Evolutionary conservation across 2,113 vertebrate species (phyloP).

Genomic region (Sturnus vulgaris): DNA sequence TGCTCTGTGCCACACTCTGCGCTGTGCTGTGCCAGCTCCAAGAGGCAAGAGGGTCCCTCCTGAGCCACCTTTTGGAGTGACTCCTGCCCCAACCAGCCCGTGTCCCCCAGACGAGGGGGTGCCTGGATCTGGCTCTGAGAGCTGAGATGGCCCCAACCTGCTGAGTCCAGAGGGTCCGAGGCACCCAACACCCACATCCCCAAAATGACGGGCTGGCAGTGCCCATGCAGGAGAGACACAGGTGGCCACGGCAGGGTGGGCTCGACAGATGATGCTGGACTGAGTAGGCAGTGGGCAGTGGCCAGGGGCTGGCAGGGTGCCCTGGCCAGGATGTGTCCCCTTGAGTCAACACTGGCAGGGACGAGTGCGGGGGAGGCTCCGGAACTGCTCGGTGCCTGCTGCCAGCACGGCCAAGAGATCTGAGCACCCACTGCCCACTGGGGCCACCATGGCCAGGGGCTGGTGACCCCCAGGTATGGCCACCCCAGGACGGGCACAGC

Average conservation of each 20-base stretch:
- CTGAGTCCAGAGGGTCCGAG: neutral
- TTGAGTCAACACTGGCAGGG: neutral
- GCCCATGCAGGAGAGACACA: rapidly evolving
- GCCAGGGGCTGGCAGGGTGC: neutral
- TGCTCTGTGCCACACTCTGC: rapidly evolving
- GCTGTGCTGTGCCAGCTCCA: neutral
- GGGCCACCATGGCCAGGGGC: rapidly evolving
- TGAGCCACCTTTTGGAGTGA: neutral
- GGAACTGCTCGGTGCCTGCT: rapidly evolving
- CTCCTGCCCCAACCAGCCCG: neutral
- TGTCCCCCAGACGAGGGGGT: rapidly evolving
- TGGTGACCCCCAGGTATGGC: neutral
- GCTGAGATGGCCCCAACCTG: rapidly evolving
- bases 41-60: neutral
- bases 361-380: neutral
- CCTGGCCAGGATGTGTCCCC: neutral
- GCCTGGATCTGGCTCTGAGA: neutral
- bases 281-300: neutral
- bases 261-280: neutral
- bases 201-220: neutral
- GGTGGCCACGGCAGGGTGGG: rapidly evolving
- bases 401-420: rapidly evolving
- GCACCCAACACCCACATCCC: rapidly evolving
- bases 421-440: neutral
- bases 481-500: rapidly evolving